phyloP scores from a whole-genome alignment of 2,888 invertebrate species.

The Tetragonula carbonaria region DNA sequence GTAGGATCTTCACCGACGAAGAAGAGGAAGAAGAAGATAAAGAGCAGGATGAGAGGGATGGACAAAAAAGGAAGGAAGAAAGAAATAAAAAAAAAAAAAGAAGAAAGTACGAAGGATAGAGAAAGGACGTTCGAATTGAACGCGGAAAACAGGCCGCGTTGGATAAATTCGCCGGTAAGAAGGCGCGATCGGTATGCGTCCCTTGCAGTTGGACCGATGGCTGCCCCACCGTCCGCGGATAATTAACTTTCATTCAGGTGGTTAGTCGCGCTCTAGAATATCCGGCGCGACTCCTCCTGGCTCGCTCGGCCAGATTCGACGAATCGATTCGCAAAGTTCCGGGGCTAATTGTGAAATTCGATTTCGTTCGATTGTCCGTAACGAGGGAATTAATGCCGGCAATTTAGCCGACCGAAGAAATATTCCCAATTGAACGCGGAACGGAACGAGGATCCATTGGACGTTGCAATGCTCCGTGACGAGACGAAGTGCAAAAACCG shows the following conservation, averaged over 20 bases:
- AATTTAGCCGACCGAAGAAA: slow-evolving; percentile 42
- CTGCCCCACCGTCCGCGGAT: slow-evolving; percentile 26
- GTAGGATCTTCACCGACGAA: not conserved
- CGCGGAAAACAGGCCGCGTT: slow-evolving; percentile 49
- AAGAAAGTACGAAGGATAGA: not conserved
- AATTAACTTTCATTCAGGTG: slow-evolving; percentile 53
- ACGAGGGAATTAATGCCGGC: slow-evolving; percentile 41
- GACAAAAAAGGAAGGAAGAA: not conserved
- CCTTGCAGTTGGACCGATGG: slow-evolving; percentile 19
- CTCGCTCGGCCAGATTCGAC: slow-evolving; percentile 18
- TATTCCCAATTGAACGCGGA: slow-evolving; percentile 26
- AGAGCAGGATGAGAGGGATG: not conserved
- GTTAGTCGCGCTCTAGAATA: slow-evolving; percentile 45
- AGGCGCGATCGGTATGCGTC: slow-evolving; percentile 57
- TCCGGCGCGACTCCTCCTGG: slow-evolving; percentile 3
- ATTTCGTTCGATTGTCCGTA: slow-evolving; percentile 43
- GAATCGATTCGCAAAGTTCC: slow-evolving; percentile 26
- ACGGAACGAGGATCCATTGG: not conserved
- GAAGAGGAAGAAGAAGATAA: not conserved
- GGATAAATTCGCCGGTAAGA: slow-evolving; percentile 56
- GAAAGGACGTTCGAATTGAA: slow-evolving; percentile 7
- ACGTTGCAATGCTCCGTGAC: not conserved
- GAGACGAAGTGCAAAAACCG: not conserved
- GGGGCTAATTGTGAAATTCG: slow-evolving; percentile 52
- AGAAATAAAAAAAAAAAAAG: no score